Percentiles rank a stretch among this genome's conserved stretches.
These are phyloP conservation scores for Corythaixoides concolor DNA, from an alignment of 2,113 vertebrate species.

Conservation along the genomic window DNA sequence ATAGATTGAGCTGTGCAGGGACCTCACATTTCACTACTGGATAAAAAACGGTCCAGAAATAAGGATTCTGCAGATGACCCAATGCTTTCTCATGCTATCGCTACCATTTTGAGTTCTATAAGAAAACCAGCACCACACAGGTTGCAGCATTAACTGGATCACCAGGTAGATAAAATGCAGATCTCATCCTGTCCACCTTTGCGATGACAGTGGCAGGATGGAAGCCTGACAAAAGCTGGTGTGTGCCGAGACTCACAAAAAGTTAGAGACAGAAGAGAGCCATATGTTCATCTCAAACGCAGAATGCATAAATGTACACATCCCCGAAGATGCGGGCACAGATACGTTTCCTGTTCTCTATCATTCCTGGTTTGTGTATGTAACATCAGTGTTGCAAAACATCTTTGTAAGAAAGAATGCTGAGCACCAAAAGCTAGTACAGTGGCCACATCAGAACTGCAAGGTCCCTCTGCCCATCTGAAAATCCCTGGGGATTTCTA, in stretches of 20 bases:
- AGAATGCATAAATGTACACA: rapidly evolving
- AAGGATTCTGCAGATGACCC: neutral
- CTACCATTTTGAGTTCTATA: neutral
- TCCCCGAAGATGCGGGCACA: neutral
- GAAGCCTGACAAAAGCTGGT: neutral
- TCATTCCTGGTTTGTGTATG: rapidly evolving
- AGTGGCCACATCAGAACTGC: neutral
- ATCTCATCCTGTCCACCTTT: neutral
- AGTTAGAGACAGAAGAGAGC: neutral
- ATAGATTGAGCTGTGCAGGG: neutral
- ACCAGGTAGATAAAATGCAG: neutral
- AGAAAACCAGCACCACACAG: neutral
- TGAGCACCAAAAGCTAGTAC: neutral
- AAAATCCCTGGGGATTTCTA: neutral
- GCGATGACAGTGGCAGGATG: neutral
- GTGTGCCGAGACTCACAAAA: neutral
- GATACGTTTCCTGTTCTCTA: neutral
- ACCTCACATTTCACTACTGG: neutral
- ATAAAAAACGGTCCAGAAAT: neutral
- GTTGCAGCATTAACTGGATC: neutral
- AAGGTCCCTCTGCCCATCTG: neutral
- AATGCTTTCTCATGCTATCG: rapidly evolving
- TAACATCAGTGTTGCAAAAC: neutral
- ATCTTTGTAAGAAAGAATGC: neutral
- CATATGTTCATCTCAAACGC: neutral